Conservation (phyloP, 2,113 vertebrate species). For the Heliornis fulica region DNA sequence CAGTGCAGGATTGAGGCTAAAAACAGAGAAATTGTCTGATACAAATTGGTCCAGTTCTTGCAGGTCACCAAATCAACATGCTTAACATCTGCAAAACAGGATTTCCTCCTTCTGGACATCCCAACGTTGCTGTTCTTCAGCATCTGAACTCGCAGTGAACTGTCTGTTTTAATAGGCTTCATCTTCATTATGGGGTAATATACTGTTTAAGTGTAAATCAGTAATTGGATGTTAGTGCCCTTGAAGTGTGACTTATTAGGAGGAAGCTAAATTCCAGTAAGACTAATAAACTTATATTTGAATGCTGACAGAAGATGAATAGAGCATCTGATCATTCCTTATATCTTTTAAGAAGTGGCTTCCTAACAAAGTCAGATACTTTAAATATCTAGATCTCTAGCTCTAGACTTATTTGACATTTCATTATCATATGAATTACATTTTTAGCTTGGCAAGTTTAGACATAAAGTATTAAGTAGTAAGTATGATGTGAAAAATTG, state of each 20-base stretch:
- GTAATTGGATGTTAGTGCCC: slow-evolving; percentile 39
- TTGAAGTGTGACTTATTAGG: slow-evolving; percentile 51
- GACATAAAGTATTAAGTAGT: slow-evolving; percentile 1
- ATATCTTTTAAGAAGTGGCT: slow-evolving; percentile 28
- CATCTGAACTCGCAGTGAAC: slow-evolving; percentile 43
- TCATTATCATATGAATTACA: slow-evolving; percentile 44
- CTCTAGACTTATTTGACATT: slow-evolving; percentile 38
- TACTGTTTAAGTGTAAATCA: slow-evolving; percentile 12
- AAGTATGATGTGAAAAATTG: slow-evolving; percentile 41
- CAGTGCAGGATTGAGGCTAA: not conserved
- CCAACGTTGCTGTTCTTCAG: not conserved
- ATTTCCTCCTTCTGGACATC: not conserved
- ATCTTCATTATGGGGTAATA: slow-evolving; percentile 49
- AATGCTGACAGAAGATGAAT: slow-evolving; percentile 28
- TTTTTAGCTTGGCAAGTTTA: slow-evolving; percentile 9
- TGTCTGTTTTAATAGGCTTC: slow-evolving; percentile 35
- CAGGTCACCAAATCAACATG: not conserved
- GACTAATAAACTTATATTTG: slow-evolving; percentile 47
- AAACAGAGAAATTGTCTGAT: not conserved
- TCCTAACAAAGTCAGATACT: slow-evolving; percentile 27
- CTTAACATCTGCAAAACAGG: not conserved
- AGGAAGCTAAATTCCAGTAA: slow-evolving; percentile 21
- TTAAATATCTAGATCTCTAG: slow-evolving; percentile 44
- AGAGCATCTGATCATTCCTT: slow-evolving; percentile 24
- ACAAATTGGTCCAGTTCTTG: not conserved